Evolutionary conservation across 2,797 vertebrate genomes (phyloP).

Genomic region (Enteromius treurensis): DNA sequence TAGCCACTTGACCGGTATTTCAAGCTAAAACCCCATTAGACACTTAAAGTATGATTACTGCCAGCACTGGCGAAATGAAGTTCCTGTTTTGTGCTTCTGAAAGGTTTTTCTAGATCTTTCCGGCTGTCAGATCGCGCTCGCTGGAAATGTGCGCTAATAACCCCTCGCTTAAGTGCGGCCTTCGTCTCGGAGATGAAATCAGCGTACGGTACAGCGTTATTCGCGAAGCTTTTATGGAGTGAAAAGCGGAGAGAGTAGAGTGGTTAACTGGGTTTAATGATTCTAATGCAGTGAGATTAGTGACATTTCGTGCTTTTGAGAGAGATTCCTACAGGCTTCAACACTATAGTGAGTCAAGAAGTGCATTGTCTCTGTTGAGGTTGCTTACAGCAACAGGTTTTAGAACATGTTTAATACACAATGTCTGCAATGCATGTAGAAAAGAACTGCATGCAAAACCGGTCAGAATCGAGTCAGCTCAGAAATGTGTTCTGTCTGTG

Average conservation of each 20-base stretch:
- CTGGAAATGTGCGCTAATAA: constrained; percentile 2
- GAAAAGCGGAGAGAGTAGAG: background rate
- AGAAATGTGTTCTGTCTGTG: background rate
- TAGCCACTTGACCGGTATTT: constrained; percentile 43
- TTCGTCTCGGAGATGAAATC: constrained; percentile 52
- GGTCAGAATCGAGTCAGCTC: background rate
- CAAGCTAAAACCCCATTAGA: constrained; percentile 44
- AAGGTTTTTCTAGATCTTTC: constrained; percentile 24
- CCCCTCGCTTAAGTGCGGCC: constrained; percentile 41
- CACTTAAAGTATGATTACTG: constrained; percentile 26
- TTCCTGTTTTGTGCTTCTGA: constrained; percentile 1
- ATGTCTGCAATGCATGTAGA: background rate
- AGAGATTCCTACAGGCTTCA: background rate
- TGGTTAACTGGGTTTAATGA: background rate
- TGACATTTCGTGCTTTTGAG: background rate
- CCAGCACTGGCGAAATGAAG: background rate
- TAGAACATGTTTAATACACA: background rate
- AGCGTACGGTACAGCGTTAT: background rate
- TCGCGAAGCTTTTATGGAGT: background rate
- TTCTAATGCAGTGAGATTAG: background rate
- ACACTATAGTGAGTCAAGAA: background rate
- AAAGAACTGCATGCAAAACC: background rate
- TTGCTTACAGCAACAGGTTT: background rate
- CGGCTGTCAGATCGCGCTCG: background rate
- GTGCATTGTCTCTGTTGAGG: no score